Evolutionary conservation across 2,888 invertebrate genomes (phyloP).

Genomic region (Melieria crassipennis): DNA sequence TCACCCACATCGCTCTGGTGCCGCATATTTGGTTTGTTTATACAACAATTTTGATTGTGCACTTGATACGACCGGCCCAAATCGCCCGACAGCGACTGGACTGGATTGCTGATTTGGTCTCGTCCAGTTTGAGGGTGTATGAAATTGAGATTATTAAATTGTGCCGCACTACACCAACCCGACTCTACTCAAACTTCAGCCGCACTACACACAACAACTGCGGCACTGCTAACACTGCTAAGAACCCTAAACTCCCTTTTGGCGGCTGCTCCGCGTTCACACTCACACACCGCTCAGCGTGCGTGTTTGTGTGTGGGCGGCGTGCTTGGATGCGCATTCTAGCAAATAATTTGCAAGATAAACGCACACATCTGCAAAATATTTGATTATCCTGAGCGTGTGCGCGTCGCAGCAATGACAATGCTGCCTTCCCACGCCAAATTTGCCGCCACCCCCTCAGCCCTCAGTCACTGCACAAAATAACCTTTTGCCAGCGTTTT

Average conservation of each 20-base stretch:
- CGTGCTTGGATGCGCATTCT: not conserved
- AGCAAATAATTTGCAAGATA: constrained; percentile 33
- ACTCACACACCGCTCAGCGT: not conserved
- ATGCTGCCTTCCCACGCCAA: not conserved
- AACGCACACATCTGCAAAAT: constrained; percentile 34
- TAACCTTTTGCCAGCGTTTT: not conserved
- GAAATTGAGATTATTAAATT: constrained; percentile 36
- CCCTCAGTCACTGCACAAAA: not conserved
- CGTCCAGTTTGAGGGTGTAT: constrained; percentile 22
- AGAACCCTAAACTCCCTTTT: no score
- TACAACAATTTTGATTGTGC: not conserved
- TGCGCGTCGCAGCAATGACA: not conserved
- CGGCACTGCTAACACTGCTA: not conserved
- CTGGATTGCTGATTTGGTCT: not conserved
- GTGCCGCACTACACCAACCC: constrained; percentile 9
- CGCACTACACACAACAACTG: not conserved
- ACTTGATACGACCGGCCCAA: not conserved
- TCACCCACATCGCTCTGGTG: no score
- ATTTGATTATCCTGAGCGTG: constrained; percentile 24
- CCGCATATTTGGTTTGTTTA: not conserved
- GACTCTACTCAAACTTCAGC: not conserved
- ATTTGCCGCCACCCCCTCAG: no score
- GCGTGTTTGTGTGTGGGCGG: not conserved
- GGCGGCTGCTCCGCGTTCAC: no score
- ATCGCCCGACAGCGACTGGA: no score